phyloP scores from a whole-genome alignment of 2,888 invertebrate genomes.

The Napeogenes sylphis region DNA sequence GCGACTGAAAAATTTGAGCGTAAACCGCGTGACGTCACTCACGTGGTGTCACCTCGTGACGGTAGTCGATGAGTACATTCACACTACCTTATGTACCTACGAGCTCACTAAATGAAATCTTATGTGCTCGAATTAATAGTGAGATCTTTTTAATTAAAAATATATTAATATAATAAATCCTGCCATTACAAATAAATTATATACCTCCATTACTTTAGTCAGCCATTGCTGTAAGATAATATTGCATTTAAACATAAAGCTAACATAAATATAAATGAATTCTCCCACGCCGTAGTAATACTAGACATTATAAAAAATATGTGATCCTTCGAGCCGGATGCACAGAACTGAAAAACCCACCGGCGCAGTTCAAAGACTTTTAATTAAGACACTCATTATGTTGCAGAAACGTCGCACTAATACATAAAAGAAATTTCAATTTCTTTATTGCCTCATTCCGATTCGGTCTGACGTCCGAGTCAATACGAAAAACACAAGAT shows the following conservation, averaged over 20 bases:
- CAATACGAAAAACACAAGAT: constrained; percentile 63
- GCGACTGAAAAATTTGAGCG: constrained; percentile 40
- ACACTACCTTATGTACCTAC: no score
- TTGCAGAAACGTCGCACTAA: constrained; percentile 42
- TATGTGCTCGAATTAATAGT: no score
- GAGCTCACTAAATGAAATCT: no score
- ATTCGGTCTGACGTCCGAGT: constrained; percentile 52
- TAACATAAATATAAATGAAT: no score
- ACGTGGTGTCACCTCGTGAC: constrained; percentile 16
- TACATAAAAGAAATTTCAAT: constrained; percentile 56
- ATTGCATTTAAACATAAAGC: no score
- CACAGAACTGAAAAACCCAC: constrained; percentile 26
- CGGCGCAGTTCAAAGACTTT: constrained; percentile 48
- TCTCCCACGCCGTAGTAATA: background rate
- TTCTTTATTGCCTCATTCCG: constrained; percentile 63
- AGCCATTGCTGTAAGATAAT: no score
- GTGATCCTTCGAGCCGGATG: constrained; percentile 14
- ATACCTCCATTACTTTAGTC: no score
- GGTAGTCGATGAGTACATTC: no score
- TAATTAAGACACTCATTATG: constrained; percentile 57
- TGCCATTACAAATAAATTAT: no score
- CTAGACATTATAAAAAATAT: background rate
- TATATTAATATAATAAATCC: no score
- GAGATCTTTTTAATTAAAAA: no score
- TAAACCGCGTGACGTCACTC: constrained; percentile 34